phyloP scores from a whole-genome alignment of 1,140 invertebrate species.

The Drosophila arizonae region DNA sequence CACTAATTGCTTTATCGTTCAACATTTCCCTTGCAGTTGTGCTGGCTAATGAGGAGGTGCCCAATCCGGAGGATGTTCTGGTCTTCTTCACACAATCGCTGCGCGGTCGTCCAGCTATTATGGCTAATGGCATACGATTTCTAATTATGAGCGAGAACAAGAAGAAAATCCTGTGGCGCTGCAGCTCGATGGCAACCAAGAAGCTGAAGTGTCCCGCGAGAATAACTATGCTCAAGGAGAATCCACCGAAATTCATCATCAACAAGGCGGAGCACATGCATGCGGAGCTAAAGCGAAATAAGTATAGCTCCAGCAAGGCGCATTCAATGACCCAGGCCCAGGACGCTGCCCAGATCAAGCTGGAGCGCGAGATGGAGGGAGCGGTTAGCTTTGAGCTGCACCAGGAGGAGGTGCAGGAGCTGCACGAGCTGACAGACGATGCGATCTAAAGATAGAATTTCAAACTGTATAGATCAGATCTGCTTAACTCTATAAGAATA shows the following conservation, averaged over 20 bases:
- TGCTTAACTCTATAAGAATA: slow-evolving; percentile 19
- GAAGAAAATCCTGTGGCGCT: slow-evolving; percentile 82
- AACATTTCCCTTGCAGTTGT: slow-evolving; percentile 62
- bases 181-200: slow-evolving; percentile 82
- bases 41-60: slow-evolving; percentile 74
- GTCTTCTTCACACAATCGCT: slow-evolving; percentile 81
- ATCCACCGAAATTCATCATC: slow-evolving; percentile 80
- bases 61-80: slow-evolving; percentile 76
- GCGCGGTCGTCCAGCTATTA: slow-evolving; percentile 77
- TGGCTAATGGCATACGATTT: slow-evolving; percentile 81
- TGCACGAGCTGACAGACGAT: slow-evolving; percentile 58
- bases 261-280: slow-evolving; percentile 79
- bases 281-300: slow-evolving; percentile 77
- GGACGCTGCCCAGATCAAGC: slow-evolving; percentile 49
- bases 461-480: slow-evolving; percentile 45
- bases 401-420: slow-evolving; percentile 61
- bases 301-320: slow-evolving; percentile 76
- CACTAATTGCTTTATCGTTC: slow-evolving; percentile 34
- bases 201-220: slow-evolving; percentile 82
- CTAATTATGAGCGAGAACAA: slow-evolving; percentile 82
- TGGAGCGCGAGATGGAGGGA: slow-evolving; percentile 63
- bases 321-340: slow-evolving; percentile 32
- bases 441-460: slow-evolving; percentile 46
- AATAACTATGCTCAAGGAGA: slow-evolving; percentile 80
- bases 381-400: slow-evolving; percentile 63